Evolutionary conservation across 2,888 invertebrate genomes (phyloP).

Genomic region (Smittia aterrima): DNA sequence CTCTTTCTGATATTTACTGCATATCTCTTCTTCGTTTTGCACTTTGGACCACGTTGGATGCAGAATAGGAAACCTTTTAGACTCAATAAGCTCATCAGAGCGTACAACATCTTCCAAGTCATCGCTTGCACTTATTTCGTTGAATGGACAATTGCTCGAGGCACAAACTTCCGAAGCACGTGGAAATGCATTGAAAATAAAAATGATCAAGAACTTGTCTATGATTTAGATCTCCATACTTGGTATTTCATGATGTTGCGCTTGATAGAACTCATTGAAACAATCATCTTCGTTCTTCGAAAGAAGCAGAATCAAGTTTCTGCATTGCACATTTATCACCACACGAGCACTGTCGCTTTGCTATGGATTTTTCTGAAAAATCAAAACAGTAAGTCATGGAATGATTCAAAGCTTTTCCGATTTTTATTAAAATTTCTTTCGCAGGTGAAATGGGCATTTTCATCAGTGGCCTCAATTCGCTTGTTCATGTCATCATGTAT

Average conservation of each 20-base stretch:
- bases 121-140: slow-evolving; percentile 1
- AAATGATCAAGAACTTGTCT: too few relatives aligned
- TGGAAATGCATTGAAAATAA: too few relatives aligned
- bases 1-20: not conserved
- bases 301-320: slow-evolving; percentile 66
- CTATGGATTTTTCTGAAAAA: slow-evolving; percentile 63
- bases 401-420: too few relatives aligned
- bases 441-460: slow-evolving; percentile 12
- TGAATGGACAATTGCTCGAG: too few relatives aligned
- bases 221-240: not conserved
- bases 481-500: slow-evolving; percentile 84
- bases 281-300: slow-evolving; percentile 65
- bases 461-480: slow-evolving; percentile 60
- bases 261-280: slow-evolving; percentile 62
- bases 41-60: not conserved
- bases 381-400: slow-evolving; percentile 63
- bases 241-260: slow-evolving; percentile 52
- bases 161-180: too few relatives aligned
- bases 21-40: not conserved
- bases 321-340: slow-evolving; percentile 67
- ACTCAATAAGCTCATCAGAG: not conserved
- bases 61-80: not conserved
- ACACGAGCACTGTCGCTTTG: slow-evolving; percentile 59
- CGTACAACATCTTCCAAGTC: slow-evolving; percentile 19
- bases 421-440: too few relatives aligned